Base-by-base conservation (phyloP, 2,797 vertebrate species). In the Trachops cirrhosus region DNA sequence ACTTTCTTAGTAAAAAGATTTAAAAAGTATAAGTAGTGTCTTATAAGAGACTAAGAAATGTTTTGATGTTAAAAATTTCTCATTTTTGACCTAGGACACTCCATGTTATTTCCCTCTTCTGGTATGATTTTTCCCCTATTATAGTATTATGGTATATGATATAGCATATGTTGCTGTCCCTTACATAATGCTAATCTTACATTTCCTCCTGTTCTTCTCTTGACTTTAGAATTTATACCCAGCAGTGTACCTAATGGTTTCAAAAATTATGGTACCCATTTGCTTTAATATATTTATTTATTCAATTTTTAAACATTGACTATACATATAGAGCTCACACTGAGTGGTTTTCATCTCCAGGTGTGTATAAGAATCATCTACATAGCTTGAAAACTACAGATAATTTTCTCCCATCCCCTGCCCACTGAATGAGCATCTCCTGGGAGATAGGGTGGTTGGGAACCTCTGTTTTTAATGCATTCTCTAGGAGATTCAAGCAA, bases 161-260 rank as follows among this genome's bases (percentile, higher is more conserved):
- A 32, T 75, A 75, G 44, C 46, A 48, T 78, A 11, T 68, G 5
- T 24, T 44, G 41, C 62, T 77, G 19, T 32, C 24, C 59, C 6
- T 44, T 0, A n/a, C 24, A 37, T 37, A 32, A 52, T 15, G 50
- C 32, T 77, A 94, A 59, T 41, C 32, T 16, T 79, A 18, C 1
- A 48, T 74, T 87, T 87, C 46, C 29, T 96, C 46, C 32, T 74
- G 9, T 21, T 48, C 44, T 32, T 93, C 77, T 83, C 29, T 88
- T 94, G 85, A 12, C 39, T 93, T 95, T 92, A 73, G 50, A 86
- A 86, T 78, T 84, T 85, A 57, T 93, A 82, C 34, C 32, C 41
- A 78, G 18, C 24, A 44, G 39, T 57, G 32, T 80, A 83, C 24
- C 82, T 90, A 52, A 80, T 92, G 39, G 16, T 83, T 86, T 94